Conservation (phyloP, 2,797 vertebrate genomes). For the Triplophysa yarkandensis region DNA sequence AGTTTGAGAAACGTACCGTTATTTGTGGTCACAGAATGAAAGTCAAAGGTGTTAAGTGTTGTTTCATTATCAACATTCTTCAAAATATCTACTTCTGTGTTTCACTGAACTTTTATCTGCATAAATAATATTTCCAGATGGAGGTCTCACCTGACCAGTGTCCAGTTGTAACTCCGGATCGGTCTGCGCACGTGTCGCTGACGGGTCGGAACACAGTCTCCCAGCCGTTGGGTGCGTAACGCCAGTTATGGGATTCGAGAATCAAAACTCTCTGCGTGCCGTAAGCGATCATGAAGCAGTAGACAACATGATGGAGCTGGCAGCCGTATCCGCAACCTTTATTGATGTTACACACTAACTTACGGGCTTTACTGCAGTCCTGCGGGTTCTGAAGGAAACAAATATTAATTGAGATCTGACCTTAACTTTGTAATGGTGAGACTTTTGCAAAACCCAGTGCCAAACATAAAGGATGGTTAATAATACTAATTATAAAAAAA, state of each 20-base stretch:
- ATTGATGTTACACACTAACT: slow-evolving; percentile 99
- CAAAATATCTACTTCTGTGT: no score
- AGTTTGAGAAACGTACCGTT: no score
- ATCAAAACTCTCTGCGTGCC: slow-evolving; percentile 95
- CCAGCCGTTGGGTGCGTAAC: slow-evolving; percentile 95
- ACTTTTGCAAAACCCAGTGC: no score
- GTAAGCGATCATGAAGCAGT: slow-evolving; percentile 99
- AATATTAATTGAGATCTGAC: slow-evolving; percentile 7
- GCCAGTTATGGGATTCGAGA: slow-evolving; percentile 97
- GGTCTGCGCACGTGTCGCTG: slow-evolving; percentile 86
- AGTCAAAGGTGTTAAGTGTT: no score
- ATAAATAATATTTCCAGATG: neutral
- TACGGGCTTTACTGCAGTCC: slow-evolving; percentile 95
- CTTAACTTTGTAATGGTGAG: no score
- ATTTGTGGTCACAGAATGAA: no score
- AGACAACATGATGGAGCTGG: slow-evolving; percentile 98
- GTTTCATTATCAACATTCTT: no score
- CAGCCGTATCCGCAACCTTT: slow-evolving; percentile 98
- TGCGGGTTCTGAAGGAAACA: slow-evolving; percentile 84
- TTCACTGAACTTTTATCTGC: neutral
- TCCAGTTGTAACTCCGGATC: slow-evolving; percentile 78
- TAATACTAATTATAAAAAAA: no score
- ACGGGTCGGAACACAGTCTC: slow-evolving; percentile 96
- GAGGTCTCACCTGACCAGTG: slow-evolving; percentile 84
- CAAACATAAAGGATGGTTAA: no score